Percentiles rank a stretch among this genome's conserved stretches.
Evolutionary conservation across 1,140 invertebrate genomes (phyloP).

Genomic region (Drosophila paulistorum): DNA sequence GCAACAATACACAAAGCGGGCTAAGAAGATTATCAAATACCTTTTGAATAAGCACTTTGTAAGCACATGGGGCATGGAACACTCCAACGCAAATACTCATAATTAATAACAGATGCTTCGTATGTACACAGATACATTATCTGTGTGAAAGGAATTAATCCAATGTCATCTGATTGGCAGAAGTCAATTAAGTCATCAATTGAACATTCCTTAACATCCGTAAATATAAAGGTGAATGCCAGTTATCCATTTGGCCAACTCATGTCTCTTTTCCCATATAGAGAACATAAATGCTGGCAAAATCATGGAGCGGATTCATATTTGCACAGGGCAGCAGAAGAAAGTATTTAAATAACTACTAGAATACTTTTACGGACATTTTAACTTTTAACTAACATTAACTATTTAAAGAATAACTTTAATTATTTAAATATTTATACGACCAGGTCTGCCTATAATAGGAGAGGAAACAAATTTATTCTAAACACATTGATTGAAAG

Average conservation of each 20-base stretch:
- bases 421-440: too few relatives aligned
- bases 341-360: too few relatives aligned
- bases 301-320: background rate
- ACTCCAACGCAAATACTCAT: background rate
- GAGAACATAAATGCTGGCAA: background rate
- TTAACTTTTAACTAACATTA: too few relatives aligned
- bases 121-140: background rate
- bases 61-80: background rate
- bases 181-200: slow-evolving; percentile 15
- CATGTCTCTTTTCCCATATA: background rate
- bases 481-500: too few relatives aligned
- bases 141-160: background rate
- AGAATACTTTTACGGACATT: background rate
- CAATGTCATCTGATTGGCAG: slow-evolving; percentile 1
- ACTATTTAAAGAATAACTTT: background rate
- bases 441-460: too few relatives aligned
- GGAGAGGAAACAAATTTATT: too few relatives aligned
- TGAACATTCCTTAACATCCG: slow-evolving; percentile 9
- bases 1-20: too few relatives aligned
- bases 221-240: background rate
- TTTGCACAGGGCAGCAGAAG: background rate
- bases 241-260: background rate
- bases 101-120: background rate
- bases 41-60: background rate
- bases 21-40: background rate